Percentiles rank a stretch among this genome's conserved stretches.
Evolutionary conservation across 2,797 vertebrate species (phyloP).

Genomic region (Halcyon chelicuti): DNA sequence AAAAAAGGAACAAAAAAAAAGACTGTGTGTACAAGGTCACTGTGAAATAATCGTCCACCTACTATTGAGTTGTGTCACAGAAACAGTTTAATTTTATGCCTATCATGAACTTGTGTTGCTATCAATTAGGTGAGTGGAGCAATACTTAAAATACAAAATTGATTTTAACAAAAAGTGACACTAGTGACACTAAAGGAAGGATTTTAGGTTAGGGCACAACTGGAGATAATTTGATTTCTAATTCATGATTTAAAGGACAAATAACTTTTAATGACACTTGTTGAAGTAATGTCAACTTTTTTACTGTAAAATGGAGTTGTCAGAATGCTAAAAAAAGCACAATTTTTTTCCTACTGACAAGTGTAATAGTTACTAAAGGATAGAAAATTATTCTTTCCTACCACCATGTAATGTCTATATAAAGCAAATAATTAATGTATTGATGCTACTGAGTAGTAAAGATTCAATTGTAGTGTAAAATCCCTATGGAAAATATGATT

Average conservation of each 20-base stretch:
- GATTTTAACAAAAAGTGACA: slow-evolving; percentile 75
- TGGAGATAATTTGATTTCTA: slow-evolving; percentile 68
- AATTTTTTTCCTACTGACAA: background rate
- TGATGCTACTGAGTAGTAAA: slow-evolving; percentile 54
- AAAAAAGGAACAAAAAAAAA: background rate
- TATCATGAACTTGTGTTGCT: slow-evolving; percentile 61
- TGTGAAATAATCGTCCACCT: slow-evolving; percentile 18
- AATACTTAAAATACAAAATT: slow-evolving; percentile 68
- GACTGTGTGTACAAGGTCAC: background rate
- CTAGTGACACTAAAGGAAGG: slow-evolving; percentile 65
- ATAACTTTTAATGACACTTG: slow-evolving; percentile 49
- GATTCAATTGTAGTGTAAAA: slow-evolving; percentile 66
- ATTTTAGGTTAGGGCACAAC: slow-evolving; percentile 63
- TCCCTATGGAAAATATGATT: slow-evolving; percentile 53
- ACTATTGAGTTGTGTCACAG: slow-evolving; percentile 38
- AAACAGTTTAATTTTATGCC: slow-evolving; percentile 62
- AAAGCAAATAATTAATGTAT: slow-evolving; percentile 62
- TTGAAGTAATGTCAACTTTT: slow-evolving; percentile 62
- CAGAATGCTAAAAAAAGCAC: slow-evolving; percentile 1
- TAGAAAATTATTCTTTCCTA: slow-evolving; percentile 55
- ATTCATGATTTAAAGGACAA: slow-evolving; percentile 71
- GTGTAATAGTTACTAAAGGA: slow-evolving; percentile 46
- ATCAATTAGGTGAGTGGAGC: slow-evolving; percentile 65
- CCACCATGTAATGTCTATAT: slow-evolving; percentile 46
- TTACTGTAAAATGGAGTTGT: slow-evolving; percentile 57